These are phyloP conservation scores for Speoplatyrhinus poulsoni DNA, from an alignment of 2,113 vertebrate genomes.

Conservation along the genomic window DNA sequence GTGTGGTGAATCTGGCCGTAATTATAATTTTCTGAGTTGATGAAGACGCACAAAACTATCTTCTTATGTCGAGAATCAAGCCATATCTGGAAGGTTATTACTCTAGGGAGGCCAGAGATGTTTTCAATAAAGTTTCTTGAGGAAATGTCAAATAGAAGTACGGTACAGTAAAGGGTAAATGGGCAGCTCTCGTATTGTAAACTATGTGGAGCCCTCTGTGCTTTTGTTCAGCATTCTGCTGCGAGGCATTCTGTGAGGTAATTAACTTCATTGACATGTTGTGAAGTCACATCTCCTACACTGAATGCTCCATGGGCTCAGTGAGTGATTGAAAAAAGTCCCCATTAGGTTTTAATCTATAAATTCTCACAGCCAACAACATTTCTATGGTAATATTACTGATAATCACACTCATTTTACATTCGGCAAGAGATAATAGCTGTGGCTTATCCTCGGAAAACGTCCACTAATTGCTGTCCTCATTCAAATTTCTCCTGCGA, in stretches of 20 bases:
- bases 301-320: conserved; percentile 40
- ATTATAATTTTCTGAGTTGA: too few species aligned
- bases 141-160: conserved; percentile 54
- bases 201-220: conserved; percentile 39
- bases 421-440: conserved; percentile 62
- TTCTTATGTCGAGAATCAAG: too few species aligned
- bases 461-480: conserved; percentile 49
- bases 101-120: background rate
- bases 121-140: conserved; percentile 34
- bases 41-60: too few species aligned
- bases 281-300: conserved; percentile 42
- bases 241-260: conserved; percentile 49
- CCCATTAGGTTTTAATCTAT: conserved; percentile 56
- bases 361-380: conserved; percentile 45
- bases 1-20: too few species aligned
- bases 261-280: conserved; percentile 66
- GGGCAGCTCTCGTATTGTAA: conserved; percentile 37
- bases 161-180: conserved; percentile 56
- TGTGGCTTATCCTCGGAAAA: conserved; percentile 20
- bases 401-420: conserved; percentile 67
- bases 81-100: too few species aligned
- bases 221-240: conserved; percentile 51
- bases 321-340: conserved; percentile 61
- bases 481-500: conserved; percentile 36
- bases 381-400: conserved; percentile 46